Conservation (phyloP, 30 jellyfish, hydroid and myxozoan genomes). For the Chrysaora quinquecirrha region DNA sequence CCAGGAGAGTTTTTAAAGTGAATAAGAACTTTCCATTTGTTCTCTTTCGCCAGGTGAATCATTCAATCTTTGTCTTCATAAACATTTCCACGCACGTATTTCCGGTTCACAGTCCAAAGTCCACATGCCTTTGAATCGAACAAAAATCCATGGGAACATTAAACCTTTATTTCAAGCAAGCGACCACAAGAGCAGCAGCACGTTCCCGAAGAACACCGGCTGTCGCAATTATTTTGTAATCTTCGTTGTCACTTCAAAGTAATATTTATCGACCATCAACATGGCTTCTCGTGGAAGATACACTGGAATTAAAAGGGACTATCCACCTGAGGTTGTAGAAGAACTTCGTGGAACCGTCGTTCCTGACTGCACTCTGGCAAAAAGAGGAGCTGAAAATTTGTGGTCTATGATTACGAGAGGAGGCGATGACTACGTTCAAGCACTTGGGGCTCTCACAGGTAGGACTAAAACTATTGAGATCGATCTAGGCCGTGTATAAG, state of each 20-base stretch:
- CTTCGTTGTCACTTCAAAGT: too few species aligned
- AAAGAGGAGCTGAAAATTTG: conserved; percentile 78
- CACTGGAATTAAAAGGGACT: conserved; percentile 78
- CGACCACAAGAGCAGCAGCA: too few species aligned
- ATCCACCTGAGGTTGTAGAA: conserved; percentile 74
- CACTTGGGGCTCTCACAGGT: conserved; percentile 95
- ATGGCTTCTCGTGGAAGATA: conserved; percentile 16
- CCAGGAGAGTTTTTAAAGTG: too few species aligned
- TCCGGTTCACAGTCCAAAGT: conserved; percentile 65
- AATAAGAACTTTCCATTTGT: too few species aligned
- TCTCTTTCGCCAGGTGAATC: too few species aligned
- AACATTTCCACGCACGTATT: not conserved
- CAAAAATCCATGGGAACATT: too few species aligned
- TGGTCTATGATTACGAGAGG: conserved; percentile 84
- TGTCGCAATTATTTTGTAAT: too few species aligned
- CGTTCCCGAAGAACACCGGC: too few species aligned
- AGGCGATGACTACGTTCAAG: conserved; percentile 78
- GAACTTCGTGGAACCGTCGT: conserved; percentile 69
- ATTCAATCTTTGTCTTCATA: conserved; percentile 35
- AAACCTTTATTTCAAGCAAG: too few species aligned
- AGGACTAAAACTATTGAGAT: too few species aligned
- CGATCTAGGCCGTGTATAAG: too few species aligned
- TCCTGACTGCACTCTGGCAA: conserved; percentile 90
- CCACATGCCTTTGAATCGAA: too few species aligned
- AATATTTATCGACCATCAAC: not conserved